These are phyloP conservation scores for Prunella strophiata DNA, from an alignment of 2,797 vertebrate species.

Conservation along the genomic window DNA sequence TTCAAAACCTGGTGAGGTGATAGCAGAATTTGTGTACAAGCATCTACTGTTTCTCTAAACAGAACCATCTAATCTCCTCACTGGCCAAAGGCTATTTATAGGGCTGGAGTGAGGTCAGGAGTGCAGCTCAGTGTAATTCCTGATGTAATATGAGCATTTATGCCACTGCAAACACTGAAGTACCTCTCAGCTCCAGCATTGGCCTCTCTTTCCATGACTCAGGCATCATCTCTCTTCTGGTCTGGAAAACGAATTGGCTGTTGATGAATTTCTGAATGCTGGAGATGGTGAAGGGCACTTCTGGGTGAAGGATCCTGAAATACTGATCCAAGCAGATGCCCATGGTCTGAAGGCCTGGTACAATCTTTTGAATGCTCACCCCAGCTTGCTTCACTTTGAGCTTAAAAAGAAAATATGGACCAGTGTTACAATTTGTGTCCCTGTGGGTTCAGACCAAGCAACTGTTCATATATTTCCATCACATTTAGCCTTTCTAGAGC, in stretches of 20 bases:
- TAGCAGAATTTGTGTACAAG: not conserved
- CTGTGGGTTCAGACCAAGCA: not conserved
- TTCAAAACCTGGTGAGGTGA: not conserved
- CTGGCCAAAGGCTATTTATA: not conserved
- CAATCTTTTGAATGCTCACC: conserved; percentile 79
- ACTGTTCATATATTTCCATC: not conserved
- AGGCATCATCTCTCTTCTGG: conserved; percentile 78
- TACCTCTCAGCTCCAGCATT: conserved; percentile 79
- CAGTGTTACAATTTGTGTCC: not conserved
- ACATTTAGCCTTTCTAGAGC: not conserved
- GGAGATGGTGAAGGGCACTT: conserved; percentile 79
- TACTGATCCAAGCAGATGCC: conserved; percentile 78
- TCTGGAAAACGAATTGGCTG: conserved; percentile 84
- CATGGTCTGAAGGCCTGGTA: conserved; percentile 77
- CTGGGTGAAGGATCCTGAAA: conserved; percentile 77
- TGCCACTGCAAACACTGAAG: not conserved
- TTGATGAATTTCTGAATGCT: conserved; percentile 83
- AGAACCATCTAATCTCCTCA: not conserved
- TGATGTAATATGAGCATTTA: not conserved
- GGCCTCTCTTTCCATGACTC: conserved; percentile 76
- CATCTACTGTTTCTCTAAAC: not conserved
- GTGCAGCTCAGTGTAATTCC: not conserved
- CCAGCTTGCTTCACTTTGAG: conserved; percentile 79
- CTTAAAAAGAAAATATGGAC: conserved; percentile 55
- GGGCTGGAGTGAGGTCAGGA: not conserved